Conservation (phyloP, 2,113 vertebrate species). For the Brachyistius frenatus region DNA sequence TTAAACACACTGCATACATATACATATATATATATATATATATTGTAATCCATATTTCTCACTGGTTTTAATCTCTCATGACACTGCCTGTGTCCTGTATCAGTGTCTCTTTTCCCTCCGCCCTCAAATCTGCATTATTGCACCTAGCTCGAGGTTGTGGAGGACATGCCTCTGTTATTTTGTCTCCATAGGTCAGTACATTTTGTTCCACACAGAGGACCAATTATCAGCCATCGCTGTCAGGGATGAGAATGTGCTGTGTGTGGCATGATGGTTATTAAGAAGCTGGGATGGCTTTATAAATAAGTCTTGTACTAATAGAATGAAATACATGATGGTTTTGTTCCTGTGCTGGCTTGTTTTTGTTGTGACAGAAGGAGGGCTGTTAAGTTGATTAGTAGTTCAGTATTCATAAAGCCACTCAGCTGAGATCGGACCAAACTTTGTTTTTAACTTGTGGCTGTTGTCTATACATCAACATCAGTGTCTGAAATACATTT, state of each 20-base stretch:
- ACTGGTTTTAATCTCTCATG: no score
- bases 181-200: slow-evolving; percentile 44
- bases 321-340: slow-evolving; percentile 25
- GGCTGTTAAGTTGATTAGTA: slow-evolving; percentile 37
- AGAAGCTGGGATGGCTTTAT: slow-evolving; percentile 48
- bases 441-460: slow-evolving; percentile 13
- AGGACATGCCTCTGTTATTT: slow-evolving; percentile 27
- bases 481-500: neutral
- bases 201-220: slow-evolving; percentile 50
- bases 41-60: neutral
- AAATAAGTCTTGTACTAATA: slow-evolving; percentile 61
- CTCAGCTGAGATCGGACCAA: neutral
- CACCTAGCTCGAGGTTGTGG: neutral
- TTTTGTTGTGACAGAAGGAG: slow-evolving; percentile 58
- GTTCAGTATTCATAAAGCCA: slow-evolving; percentile 44
- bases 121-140: slow-evolving; percentile 29
- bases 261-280: slow-evolving; percentile 53
- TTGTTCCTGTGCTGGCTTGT: slow-evolving; percentile 32
- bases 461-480: neutral
- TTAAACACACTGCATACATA: no score
- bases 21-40: no score
- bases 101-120: neutral
- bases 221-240: slow-evolving; percentile 59
- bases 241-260: slow-evolving; percentile 58
- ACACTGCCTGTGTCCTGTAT: rapidly evolving